These are phyloP conservation scores for Lipotes vexillifer DNA, from an alignment of 2,113 vertebrate genomes.

Conservation along the genomic window DNA sequence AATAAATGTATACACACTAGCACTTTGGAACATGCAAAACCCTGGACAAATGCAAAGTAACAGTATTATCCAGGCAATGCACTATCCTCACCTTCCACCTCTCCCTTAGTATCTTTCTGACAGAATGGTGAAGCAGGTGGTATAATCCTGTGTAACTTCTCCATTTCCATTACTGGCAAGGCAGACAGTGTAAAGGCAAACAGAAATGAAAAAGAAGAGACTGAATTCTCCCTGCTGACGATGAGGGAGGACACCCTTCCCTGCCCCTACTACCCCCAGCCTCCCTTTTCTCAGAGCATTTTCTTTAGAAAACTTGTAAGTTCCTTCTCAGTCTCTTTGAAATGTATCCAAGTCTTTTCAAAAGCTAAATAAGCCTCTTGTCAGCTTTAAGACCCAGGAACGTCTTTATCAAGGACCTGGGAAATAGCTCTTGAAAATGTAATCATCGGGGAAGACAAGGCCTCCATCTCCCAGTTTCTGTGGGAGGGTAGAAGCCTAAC, in stretches of 20 bases:
- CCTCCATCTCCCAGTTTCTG: not conserved
- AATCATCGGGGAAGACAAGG: not conserved
- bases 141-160: not conserved
- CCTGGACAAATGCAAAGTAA: not conserved
- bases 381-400: not conserved
- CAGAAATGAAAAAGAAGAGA: not conserved
- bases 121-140: not conserved
- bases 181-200: not conserved
- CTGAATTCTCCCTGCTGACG: not conserved
- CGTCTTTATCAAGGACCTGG: not conserved
- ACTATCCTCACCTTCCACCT: not conserved
- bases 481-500: not conserved
- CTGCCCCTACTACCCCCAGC: accelerated
- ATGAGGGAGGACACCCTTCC: not conserved
- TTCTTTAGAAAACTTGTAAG: not conserved
- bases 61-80: accelerated
- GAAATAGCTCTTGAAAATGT: not conserved
- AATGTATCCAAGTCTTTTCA: not conserved
- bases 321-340: not conserved
- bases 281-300: not conserved
- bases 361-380: not conserved
- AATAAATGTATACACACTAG: not conserved
- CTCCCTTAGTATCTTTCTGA: not conserved
- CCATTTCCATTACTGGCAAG: not conserved
- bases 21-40: not conserved